Base-by-base conservation (phyloP, 2,888 invertebrate genomes). In the Drosophila colorata region DNA sequence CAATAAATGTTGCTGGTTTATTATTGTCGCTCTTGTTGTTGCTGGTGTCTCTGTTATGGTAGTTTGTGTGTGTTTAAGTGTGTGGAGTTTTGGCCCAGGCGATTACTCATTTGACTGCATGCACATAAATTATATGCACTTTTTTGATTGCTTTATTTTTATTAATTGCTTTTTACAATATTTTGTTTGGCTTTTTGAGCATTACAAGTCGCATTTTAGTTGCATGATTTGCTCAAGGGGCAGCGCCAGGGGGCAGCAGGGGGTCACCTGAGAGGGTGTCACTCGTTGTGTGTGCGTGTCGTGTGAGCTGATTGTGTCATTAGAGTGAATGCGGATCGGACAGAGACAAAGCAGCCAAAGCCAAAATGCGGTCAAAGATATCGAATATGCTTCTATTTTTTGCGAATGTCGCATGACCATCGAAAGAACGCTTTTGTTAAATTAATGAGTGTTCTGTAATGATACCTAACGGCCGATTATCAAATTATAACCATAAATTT, bases 41-140 rank as follows among this genome's bases (percentile, higher is more conserved):
- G 75, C 65, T 80, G 64, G 52, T 74, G 56, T 61, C 23, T 46
- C 35, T 60, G 51, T 53, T 46, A 40, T 55, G 47, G 44, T 25
- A 46, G 18, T 28, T 66, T 59, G 31, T 77, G 57, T 61, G 44
- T 66, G 61, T 48, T 23, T 55, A 49, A 44, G 60, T 60, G 64
- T 69, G 70, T 53, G 18, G 13, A 33, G 25, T 13, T 74, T 48
- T 60, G 53, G 70, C 47, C 59, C 75, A 79, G 69, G 71, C 81
- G 88, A 86, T 86, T 87, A 86, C 88, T 86, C 86, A 86, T 87
- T 86, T 88, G 86, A 85, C 83, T 88, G 86, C 83, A 81, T 56
- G 83, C 70, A 86, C 86, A 88, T 86, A 87, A 86, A 86, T 86
- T 86, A 65, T 83, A 73, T 77, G 83, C 81, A 81, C 78, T 86